Percentiles rank a stretch among this genome's conserved stretches.
Evolutionary conservation across 2,888 invertebrate genomes (phyloP).

Genomic region (Melinaea menophilus): DNA sequence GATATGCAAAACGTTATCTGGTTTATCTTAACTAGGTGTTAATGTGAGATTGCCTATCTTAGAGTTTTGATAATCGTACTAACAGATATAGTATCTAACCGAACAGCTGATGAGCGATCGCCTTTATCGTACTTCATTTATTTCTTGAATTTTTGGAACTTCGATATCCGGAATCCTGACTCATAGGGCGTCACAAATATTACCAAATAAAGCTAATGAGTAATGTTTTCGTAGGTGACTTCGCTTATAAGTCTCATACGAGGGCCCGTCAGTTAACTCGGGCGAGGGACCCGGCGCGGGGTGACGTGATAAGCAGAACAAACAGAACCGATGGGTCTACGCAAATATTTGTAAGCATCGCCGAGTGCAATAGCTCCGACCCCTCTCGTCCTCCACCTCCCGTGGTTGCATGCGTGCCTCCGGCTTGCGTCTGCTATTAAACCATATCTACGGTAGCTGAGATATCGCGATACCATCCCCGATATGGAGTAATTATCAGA

Average conservation of each 20-base stretch:
- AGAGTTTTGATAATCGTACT: constrained; percentile 65
- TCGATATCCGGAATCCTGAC: constrained; percentile 10
- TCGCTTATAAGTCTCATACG: background rate
- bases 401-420: constrained; percentile 19
- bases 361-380: constrained; percentile 32
- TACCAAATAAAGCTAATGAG: constrained; percentile 5
- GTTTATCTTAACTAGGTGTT: constrained; percentile 74
- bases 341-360: constrained; percentile 64
- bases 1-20: constrained; percentile 76
- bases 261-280: background rate
- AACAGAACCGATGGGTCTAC: constrained; percentile 49
- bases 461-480: constrained; percentile 66
- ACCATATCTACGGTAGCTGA: constrained; percentile 51
- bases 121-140: background rate
- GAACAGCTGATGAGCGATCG: constrained; percentile 43
- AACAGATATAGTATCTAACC: constrained; percentile 61
- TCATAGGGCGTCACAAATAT: constrained; percentile 4
- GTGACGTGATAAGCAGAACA: constrained; percentile 59
- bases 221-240: constrained; percentile 8
- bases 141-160: background rate
- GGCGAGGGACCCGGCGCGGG: constrained; percentile 37
- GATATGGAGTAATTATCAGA: constrained; percentile 73
- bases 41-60: constrained; percentile 71
- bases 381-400: constrained; percentile 16
- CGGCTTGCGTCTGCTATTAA: constrained; percentile 24